Evolutionary conservation across 1,140 invertebrate genomes (phyloP).

Genomic region (Laupala kohalensis): DNA sequence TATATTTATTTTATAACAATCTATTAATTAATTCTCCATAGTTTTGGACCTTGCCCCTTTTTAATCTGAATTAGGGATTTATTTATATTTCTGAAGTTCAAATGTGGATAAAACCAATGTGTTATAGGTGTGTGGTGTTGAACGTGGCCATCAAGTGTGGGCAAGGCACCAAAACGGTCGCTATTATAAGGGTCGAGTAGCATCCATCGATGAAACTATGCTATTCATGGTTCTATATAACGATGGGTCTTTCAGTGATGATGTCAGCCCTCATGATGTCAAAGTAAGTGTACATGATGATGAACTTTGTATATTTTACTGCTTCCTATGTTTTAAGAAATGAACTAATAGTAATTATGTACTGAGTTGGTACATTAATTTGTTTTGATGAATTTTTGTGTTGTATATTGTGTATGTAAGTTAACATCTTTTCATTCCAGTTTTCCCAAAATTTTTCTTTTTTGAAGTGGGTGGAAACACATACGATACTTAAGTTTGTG

Average conservation of each 20-base stretch:
- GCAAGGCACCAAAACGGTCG: conserved; percentile 48
- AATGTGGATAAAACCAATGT: too few species aligned
- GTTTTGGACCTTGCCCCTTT: too few species aligned
- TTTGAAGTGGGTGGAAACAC: background rate
- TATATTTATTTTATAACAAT: too few species aligned
- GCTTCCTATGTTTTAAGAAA: background rate
- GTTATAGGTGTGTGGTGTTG: conserved; percentile 20
- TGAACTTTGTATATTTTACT: background rate
- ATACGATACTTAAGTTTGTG: too few species aligned
- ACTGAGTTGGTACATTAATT: conserved; percentile 9
- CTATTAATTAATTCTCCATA: too few species aligned
- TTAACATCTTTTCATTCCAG: background rate
- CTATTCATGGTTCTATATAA: conserved; percentile 49
- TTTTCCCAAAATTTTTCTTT: background rate
- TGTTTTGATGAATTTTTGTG: conserved; percentile 4
- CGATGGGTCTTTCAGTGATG: conserved; percentile 48
- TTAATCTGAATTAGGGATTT: too few species aligned
- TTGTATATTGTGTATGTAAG: conserved; percentile 14
- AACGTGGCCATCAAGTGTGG: conserved; percentile 35
- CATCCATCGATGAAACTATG: conserved; percentile 31
- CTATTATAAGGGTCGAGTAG: conserved; percentile 43
- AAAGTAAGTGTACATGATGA: conserved; percentile 22
- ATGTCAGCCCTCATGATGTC: conserved; percentile 40
- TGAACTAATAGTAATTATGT: conserved; percentile 1
- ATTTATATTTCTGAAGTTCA: too few species aligned